These are phyloP conservation scores for Emydura subglobosa DNA, from an alignment of 2,113 vertebrate genomes.

Conservation along the genomic window DNA sequence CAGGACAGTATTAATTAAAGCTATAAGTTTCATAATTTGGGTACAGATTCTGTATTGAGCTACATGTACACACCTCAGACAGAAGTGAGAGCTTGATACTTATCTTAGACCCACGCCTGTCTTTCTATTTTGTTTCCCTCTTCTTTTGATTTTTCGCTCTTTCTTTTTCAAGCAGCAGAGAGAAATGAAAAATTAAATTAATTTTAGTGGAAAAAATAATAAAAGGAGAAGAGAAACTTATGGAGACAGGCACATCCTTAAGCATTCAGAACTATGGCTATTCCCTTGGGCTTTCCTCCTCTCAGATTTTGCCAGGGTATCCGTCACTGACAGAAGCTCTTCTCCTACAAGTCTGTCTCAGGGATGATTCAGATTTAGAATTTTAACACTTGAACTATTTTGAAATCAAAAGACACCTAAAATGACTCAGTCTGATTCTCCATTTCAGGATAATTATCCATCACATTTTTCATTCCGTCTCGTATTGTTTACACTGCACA, in stretches of 20 bases:
- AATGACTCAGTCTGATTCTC: slow-evolving; percentile 31
- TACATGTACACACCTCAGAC: slow-evolving; percentile 44
- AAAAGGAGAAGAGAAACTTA: slow-evolving; percentile 19
- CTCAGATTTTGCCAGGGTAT: slow-evolving; percentile 27
- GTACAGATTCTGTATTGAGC: slow-evolving; percentile 59
- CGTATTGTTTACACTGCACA: slow-evolving; percentile 35
- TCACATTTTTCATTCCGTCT: not conserved
- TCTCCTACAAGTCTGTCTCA: not conserved
- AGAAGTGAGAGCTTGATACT: slow-evolving; percentile 35
- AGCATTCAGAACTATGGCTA: slow-evolving; percentile 13
- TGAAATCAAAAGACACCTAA: slow-evolving; percentile 23
- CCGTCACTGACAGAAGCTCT: slow-evolving; percentile 21
- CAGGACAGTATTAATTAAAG: slow-evolving; percentile 52
- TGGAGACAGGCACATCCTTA: not conserved
- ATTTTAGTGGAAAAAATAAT: slow-evolving; percentile 43
- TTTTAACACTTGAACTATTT: slow-evolving; percentile 40
- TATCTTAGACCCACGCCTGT: slow-evolving; percentile 51
- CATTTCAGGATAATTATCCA: slow-evolving; percentile 9
- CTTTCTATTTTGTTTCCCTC: not conserved
- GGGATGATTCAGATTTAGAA: slow-evolving; percentile 21
- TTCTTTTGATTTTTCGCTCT: slow-evolving; percentile 13
- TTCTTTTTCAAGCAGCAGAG: not conserved
- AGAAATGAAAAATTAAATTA: slow-evolving; percentile 13
- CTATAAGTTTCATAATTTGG: slow-evolving; percentile 50
- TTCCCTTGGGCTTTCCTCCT: slow-evolving; percentile 14